These are phyloP conservation scores for Nothoprocta perdicaria DNA, from an alignment of 2,113 vertebrate genomes.

Conservation along the genomic window DNA sequence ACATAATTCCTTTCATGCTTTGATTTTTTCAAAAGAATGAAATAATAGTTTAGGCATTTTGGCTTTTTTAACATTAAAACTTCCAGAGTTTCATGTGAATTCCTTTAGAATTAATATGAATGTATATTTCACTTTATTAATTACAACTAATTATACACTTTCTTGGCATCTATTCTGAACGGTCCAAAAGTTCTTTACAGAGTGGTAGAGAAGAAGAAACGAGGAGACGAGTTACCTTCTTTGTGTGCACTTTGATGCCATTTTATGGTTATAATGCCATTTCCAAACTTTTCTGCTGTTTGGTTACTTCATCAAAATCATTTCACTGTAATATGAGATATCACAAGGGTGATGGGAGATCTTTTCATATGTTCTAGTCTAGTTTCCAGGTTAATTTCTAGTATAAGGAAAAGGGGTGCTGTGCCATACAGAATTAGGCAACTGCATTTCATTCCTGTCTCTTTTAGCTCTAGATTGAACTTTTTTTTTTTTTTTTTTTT, in stretches of 20 bases:
- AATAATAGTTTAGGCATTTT: background rate
- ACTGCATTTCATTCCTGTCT: background rate
- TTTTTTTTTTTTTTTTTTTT: background rate
- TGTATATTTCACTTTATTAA: background rate
- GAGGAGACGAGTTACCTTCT: background rate
- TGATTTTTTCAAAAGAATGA: background rate
- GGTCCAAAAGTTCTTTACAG: background rate
- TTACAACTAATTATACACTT: background rate
- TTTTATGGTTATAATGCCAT: background rate
- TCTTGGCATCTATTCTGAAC: background rate
- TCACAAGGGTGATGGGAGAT: background rate
- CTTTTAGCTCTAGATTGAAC: background rate
- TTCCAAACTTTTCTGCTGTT: background rate
- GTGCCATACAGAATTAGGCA: background rate
- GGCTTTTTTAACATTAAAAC: background rate
- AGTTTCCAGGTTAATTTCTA: background rate
- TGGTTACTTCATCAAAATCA: background rate
- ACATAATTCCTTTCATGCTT: background rate
- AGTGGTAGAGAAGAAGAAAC: background rate
- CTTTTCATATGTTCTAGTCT: background rate
- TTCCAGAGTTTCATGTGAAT: background rate
- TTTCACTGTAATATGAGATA: background rate
- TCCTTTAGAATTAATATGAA: background rate
- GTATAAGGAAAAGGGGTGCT: accelerated
- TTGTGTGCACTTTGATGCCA: accelerated